Evolutionary conservation across 1,140 invertebrate species (phyloP).

Genomic region (Idris sp.): DNA sequence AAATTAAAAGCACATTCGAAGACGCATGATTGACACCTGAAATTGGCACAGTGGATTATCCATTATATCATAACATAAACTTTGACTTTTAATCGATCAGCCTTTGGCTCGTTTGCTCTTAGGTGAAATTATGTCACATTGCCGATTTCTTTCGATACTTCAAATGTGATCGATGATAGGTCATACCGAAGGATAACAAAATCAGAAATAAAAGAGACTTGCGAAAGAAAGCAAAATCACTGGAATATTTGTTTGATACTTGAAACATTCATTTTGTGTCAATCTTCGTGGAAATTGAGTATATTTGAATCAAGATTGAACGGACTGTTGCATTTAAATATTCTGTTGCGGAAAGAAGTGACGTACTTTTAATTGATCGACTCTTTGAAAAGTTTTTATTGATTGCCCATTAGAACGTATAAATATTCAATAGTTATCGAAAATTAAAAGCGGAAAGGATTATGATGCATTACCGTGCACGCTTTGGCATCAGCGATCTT

Average conservation of each 20-base stretch:
- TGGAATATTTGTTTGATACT: background rate
- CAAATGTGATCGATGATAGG: slow-evolving; percentile 22
- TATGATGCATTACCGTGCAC: slow-evolving; percentile 27
- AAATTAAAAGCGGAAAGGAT: slow-evolving; percentile 19
- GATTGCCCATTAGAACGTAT: slow-evolving; percentile 24
- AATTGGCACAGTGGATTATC: slow-evolving; percentile 5
- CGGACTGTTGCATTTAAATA: slow-evolving; percentile 3
- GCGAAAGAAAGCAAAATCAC: background rate
- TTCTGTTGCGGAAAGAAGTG: background rate
- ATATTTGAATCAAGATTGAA: slow-evolving; percentile 7
- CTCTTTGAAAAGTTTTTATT: slow-evolving; percentile 17
- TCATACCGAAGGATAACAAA: too few relatives aligned
- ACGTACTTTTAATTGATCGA: slow-evolving; percentile 17
- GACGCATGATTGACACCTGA: background rate
- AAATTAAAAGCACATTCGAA: background rate
- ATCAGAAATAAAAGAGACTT: slow-evolving; percentile 8
- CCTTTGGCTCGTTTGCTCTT: slow-evolving; percentile 3
- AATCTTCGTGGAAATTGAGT: slow-evolving; percentile 2
- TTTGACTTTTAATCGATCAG: slow-evolving; percentile 39
- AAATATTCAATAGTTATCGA: slow-evolving; percentile 29
- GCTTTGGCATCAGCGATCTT: slow-evolving; percentile 5
- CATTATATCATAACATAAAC: slow-evolving; percentile 14
- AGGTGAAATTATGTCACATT: slow-evolving; percentile 13
- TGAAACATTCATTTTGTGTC: too few relatives aligned
- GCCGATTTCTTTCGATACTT: slow-evolving; percentile 12